Base-by-base conservation (phyloP, 1,140 invertebrate genomes). In the Magallana ariakensis region DNA sequence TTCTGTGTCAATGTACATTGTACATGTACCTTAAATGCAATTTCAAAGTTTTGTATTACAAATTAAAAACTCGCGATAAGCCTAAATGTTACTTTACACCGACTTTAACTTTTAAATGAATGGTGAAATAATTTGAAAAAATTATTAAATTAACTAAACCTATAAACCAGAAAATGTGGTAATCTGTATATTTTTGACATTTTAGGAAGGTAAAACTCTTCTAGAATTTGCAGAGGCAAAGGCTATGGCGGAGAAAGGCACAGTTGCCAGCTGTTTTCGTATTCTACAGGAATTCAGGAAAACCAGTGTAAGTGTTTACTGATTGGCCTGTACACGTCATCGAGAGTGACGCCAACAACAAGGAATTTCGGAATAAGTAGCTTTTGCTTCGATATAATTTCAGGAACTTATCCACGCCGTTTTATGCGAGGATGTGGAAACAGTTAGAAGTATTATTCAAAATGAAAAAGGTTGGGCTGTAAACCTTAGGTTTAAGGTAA, bases 401-500 rank as follows among this genome's bases (percentile, higher is more conserved):
- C 86, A 92, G 92, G 88, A 90, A 87, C 83, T 92, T 57, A 90
- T 90, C 19, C 91, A 91, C 82, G 89, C 89, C 46, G 90, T 92
- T 13, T 82, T 92, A 56, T 87, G 88, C 70, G 89, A 92, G 11
- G 89, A 92, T 56, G 84, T 88, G 13, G 84, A 87, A 10, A 87
- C 83, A 16, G 55, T 89, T 16, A 62, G 83, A 83, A 62, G 84
- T 15, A 80, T 92, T 22, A 66, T 92, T n/a, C 54, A 85, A 55
- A 89, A 26, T 33, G 66, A 88, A 46, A 84, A 82, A 66, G 86
- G 89, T 11, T 90, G 88, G 54, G 87, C 84, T 11, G 87, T 92
- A 54, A 92, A 92, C 87, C 66, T 89, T n/a, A 86, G 92, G 75
- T 91, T 90, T 86, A 90, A 87, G 89, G 92, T 92, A 87, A 84